Base-by-base conservation (phyloP, 2,888 invertebrate genomes). In the Luffia ferchaultella region DNA sequence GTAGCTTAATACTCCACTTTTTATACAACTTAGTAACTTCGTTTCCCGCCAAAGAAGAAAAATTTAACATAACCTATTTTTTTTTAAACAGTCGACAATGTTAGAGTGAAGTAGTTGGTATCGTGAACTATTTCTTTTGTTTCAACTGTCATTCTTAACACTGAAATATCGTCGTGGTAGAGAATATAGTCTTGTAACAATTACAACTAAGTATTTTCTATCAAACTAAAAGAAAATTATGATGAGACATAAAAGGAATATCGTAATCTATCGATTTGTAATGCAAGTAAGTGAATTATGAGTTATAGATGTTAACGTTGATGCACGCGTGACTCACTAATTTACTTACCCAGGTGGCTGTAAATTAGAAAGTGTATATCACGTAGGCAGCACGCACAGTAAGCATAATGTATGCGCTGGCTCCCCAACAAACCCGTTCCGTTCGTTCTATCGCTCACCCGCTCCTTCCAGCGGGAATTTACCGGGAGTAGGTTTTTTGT, bases 281-380 rank as follows among this genome's bases (percentile, higher is more conserved):
- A 30, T 7, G 30, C 12, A 30, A 30, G 5, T 30, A 7, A 30
- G 12, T 30, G 12, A 30, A 30, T 7, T 7, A 30, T 7, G 3
- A 30, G 5, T 12, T 12, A 30, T 30, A 7, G 30, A 30, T 12
- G 30, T 3, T 3, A 3, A 12, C 30, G 30, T 12, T 12, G 30
- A 30, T 12, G 30, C 12, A 30, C 30, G 30, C 30, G 30, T 30
- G 30, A 30, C 30, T 30, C 30, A 30, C 30, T 30, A n/a, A n/a
- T n/a, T n/a, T 30, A 30, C 5, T 30, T 30, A 30, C 5, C 30
- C 30, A 30, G 30, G 30, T 30, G 30, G 30, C 30, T 30, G 12
- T 68, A 64, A 66, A 68, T 68, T 71, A 72, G 76, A 76, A 76
- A 77, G 76, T 72, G 59, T 65, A 67, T 69, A 70, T 66, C 73